These are phyloP conservation scores for Idaea dimidiata DNA, from an alignment of 2,888 invertebrate species.

Conservation along the genomic window DNA sequence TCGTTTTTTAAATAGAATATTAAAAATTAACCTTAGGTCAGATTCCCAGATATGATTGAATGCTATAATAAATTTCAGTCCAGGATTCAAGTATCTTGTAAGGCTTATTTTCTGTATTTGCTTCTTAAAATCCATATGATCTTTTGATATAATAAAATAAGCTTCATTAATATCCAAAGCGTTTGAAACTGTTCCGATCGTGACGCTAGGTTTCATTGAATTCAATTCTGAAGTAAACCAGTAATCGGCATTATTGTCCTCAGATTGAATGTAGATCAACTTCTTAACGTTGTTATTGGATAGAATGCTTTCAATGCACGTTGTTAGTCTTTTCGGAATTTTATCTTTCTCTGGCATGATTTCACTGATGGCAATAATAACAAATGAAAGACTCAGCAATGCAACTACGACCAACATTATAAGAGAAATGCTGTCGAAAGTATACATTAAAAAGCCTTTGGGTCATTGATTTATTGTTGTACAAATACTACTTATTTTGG, in stretches of 20 bases:
- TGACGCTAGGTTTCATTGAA: not conserved
- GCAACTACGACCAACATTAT: slow-evolving; percentile 1
- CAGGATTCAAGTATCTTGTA: not conserved
- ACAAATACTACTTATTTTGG: not conserved
- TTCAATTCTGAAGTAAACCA: not conserved
- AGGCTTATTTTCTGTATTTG: not conserved
- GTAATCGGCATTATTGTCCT: not conserved
- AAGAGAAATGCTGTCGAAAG: not conserved
- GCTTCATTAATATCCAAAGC: not conserved
- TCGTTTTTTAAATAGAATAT: not conserved
- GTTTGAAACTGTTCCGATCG: not conserved
- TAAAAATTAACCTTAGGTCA: not conserved
- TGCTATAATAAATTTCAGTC: not conserved
- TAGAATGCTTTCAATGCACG: not conserved
- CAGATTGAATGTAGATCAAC: not conserved
- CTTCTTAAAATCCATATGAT: not conserved
- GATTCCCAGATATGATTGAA: not conserved
- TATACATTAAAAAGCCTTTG: not conserved
- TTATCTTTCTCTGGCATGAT: not conserved
- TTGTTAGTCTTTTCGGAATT: not conserved
- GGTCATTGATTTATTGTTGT: not conserved
- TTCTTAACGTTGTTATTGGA: not conserved
- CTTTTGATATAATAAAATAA: not conserved
- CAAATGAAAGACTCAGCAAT: not conserved
- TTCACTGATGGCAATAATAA: not conserved